These are phyloP conservation scores for Macrostomum lignano DNA, from an alignment of 1,140 invertebrate species.

Conservation along the genomic window DNA sequence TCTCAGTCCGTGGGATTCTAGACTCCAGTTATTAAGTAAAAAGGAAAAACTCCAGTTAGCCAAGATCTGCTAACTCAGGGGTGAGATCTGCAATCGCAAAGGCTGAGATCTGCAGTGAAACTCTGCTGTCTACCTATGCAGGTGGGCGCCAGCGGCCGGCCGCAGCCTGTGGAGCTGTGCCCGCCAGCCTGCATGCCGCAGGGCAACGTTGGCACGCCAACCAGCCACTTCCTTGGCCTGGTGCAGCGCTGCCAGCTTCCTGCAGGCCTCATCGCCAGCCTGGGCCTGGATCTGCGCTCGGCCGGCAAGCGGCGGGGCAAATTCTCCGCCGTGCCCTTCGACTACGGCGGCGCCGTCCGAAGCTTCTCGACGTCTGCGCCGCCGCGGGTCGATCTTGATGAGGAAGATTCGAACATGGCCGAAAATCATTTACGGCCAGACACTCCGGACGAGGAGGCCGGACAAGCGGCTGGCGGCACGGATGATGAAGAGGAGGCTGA, in stretches of 20 bases:
- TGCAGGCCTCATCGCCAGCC: constrained; percentile 30
- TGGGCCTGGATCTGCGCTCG: constrained; percentile 25
- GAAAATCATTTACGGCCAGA: neutral
- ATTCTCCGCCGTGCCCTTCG: constrained; percentile 30
- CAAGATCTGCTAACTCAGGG: too few relatives aligned
- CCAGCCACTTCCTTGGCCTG: constrained; percentile 28
- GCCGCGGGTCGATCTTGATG: too few relatives aligned
- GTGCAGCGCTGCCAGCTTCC: constrained; percentile 32
- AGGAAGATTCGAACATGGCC: neutral
- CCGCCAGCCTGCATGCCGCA: constrained; percentile 28
- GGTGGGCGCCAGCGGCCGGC: too few relatives aligned
- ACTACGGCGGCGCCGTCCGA: constrained; percentile 20
- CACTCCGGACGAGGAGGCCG: neutral
- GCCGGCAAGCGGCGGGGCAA: constrained; percentile 17
- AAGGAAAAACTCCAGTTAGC: too few relatives aligned
- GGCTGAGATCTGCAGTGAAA: too few relatives aligned
- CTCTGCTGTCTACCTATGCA: too few relatives aligned
- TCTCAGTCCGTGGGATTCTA: too few relatives aligned
- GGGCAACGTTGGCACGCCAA: constrained; percentile 36
- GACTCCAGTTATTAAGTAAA: too few relatives aligned
- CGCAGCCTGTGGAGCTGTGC: constrained; percentile 27
- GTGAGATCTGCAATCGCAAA: too few relatives aligned
- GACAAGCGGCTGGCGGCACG: neutral
- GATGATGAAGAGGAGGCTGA: neutral
- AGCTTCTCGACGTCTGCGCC: neutral